Evolutionary conservation across 2,113 vertebrate genomes (phyloP), one percentile per base, ranked within the genome.

Genomic region (Syngnathus floridae): DNA sequence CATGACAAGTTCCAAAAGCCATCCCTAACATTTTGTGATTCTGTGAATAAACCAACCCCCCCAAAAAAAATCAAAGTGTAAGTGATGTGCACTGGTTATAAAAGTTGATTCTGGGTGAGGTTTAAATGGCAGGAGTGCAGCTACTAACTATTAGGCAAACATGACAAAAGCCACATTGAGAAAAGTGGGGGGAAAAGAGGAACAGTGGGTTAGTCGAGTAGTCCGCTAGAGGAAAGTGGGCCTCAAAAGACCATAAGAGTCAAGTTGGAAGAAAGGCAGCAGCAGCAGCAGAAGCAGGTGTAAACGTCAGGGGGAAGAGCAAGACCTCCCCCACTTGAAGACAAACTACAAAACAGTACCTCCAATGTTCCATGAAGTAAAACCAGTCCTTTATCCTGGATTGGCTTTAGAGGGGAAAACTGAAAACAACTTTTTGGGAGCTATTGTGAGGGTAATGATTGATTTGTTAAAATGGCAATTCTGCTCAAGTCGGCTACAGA

Each of bases 301-400:
- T n/a, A 16, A 63, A 38, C 57, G 78, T 74, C 71, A 75, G 80
- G 9, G 74, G 79, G 75, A 70, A 76, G 56, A 74, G 77, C 17
- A 5, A 51, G 73, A 77, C 83, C 86, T 78, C 82, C 84, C 83
- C 85, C 79, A 56, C 21, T 61, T 54, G 36, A 26, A 37, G 36
- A 55, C 4, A 31, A 26, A n/a, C 19, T 51, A 7, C 1, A 51
- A 19, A 54, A 75, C 64, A 1, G 72, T 88, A 87, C 88, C 88
- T 89, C 78, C 70, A 62, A 57, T 35, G 56, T 70, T 66, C 65
- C 26, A 31, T 31, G 26, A 31, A 21, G 19, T 79, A 69, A 86
- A 80, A 68, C 31, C 76, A 65, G 56, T 48, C 72, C 73, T 46
- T 69, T 75, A 64, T 85, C 74, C 84, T 69, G 67, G 74, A 65